These are phyloP conservation scores for Nephrocerus scutellatus DNA, from an alignment of 2,888 invertebrate species.

Conservation along the genomic window DNA sequence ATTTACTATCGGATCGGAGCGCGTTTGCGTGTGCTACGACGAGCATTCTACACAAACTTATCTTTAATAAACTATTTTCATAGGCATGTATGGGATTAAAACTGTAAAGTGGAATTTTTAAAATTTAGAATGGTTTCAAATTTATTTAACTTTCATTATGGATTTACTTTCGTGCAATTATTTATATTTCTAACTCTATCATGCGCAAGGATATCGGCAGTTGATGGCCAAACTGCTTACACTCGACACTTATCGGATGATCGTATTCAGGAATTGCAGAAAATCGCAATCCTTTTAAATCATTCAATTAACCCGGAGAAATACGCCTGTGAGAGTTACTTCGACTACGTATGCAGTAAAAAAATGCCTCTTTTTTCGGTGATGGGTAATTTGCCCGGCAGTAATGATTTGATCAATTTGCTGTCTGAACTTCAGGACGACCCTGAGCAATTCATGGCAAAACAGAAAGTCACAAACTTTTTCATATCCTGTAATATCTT, in stretches of 20 bases:
- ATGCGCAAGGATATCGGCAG: no score
- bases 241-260: slow-evolving; percentile 34
- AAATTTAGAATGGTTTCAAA: no score
- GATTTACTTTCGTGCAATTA: no score
- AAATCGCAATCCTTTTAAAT: slow-evolving; percentile 31
- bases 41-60: no score
- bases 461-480: slow-evolving; percentile 39
- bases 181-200: no score
- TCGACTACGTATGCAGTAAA: slow-evolving; percentile 39
- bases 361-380: slow-evolving; percentile 40
- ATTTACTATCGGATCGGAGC: no score
- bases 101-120: no score
- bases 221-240: slow-evolving; percentile 32
- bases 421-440: slow-evolving; percentile 35
- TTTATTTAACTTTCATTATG: no score
- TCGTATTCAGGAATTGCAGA: slow-evolving; percentile 34
- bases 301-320: slow-evolving; percentile 35
- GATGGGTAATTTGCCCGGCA: slow-evolving; percentile 35
- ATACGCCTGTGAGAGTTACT: slow-evolving; percentile 39
- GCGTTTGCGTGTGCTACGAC: no score
- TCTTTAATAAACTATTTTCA: no score
- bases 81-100: no score
- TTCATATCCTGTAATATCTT: slow-evolving; percentile 38
- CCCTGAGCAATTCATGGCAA: slow-evolving; percentile 37
- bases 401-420: slow-evolving; percentile 32